Evolutionary conservation across 30 jellyfish, hydroid and myxozoan genomes (phyloP), one percentile per base, ranked within the genome.

Genomic region (Haliclystus octoradiatus): DNA sequence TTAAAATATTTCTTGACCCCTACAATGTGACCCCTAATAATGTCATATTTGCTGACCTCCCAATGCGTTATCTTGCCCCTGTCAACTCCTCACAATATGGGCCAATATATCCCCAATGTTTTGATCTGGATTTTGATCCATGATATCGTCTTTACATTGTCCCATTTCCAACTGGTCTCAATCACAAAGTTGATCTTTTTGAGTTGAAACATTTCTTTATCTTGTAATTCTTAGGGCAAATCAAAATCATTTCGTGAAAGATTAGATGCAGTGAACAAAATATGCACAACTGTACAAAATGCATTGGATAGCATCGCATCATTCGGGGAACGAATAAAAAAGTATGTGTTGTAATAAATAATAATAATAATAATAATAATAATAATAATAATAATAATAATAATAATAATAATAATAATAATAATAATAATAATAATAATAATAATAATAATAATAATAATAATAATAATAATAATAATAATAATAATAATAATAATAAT

Each of bases 241-340:
- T 69, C 95, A 2, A 89, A 89, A 52, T 73, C 94, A 24, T 51
- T 89, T 24, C 98, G 98, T 31, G 98, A 89, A 52, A 81, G 74
- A 60, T 62, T 82, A 14, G 98, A 89, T 33, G 95, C 98, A 1
- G 88, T 89, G 34, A 81, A 92, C 46, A 82, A 81, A 53, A 81
- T 89, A 22, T 89, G 98, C 62, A 89, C 94, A 2, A 62, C 84
- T 1, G 98, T 89, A n/a, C 98, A 89, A 76, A 89, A 89, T 35
- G 93, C 80, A 62, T 47, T 89, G 74, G 93, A 89, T 52, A 63
- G 78, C 65, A 64, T 82, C 49, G 98, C 98, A 25, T 81, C 98
- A 3, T 82, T 89, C 69, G 98, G 95, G 2, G 98, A 89, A 69
- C 61, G 98, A 53, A 69, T 89, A 1, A 89, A 89, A 69, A 89